A percentile compares a stretch with the other conserved stretches of the same genome.
Evolutionary conservation across 2,888 invertebrate genomes (phyloP).

Genomic region (Saturnia pavonia): DNA sequence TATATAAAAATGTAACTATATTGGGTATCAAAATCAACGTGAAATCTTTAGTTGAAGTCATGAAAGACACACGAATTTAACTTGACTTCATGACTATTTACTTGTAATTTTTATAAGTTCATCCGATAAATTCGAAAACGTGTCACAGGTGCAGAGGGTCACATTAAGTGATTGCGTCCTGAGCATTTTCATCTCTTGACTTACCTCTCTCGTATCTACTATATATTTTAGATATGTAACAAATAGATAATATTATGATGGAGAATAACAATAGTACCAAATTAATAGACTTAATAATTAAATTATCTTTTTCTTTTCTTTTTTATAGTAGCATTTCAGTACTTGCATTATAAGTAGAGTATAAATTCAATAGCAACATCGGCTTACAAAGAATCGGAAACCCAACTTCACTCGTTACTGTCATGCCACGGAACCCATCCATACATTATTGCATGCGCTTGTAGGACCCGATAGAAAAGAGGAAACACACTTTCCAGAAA

Average conservation of each 20-base stretch:
- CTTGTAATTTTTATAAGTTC: neutral
- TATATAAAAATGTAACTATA: too few relatives aligned
- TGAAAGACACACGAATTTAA: neutral
- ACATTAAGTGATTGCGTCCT: slow-evolving; percentile 13
- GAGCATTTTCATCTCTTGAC: neutral
- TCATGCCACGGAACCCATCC: too few relatives aligned
- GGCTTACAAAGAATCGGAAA: too few relatives aligned
- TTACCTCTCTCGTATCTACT: neutral
- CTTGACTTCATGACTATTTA: neutral
- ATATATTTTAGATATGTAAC: neutral
- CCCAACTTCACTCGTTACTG: too few relatives aligned
- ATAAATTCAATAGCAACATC: too few relatives aligned
- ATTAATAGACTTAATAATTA: neutral
- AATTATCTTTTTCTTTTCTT: neutral
- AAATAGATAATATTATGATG: neutral
- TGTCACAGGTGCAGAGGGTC: slow-evolving; percentile 3
- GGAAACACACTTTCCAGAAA: too few relatives aligned
- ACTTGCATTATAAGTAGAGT: too few relatives aligned
- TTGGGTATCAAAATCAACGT: neutral
- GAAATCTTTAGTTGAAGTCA: neutral
- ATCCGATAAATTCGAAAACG: neutral
- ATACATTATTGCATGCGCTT: too few relatives aligned
- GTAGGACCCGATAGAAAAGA: too few relatives aligned
- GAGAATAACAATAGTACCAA: neutral
- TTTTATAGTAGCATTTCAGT: too few relatives aligned